phyloP scores from a whole-genome alignment of 2,797 vertebrate species.

The Gastrophryne carolinensis region DNA sequence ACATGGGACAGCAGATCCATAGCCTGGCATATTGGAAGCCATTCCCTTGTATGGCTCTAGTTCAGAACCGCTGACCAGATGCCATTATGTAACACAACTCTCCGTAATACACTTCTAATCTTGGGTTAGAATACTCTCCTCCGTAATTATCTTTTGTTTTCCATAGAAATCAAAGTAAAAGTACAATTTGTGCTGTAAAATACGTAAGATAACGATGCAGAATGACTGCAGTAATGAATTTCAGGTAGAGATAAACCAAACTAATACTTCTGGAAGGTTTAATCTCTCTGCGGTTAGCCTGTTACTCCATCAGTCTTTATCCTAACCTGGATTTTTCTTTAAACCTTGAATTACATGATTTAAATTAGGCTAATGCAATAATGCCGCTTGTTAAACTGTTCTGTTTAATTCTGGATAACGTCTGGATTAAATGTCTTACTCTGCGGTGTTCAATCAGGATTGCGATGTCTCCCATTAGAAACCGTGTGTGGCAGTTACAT shows the following conservation, averaged over 20 bases:
- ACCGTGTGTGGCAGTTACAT: background rate
- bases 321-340: background rate
- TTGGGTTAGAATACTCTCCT: background rate
- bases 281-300: background rate
- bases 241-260: constrained; percentile 4
- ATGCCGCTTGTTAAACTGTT: background rate
- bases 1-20: no score
- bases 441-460: background rate
- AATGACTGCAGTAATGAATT: background rate
- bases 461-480: background rate
- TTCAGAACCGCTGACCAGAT: no score
- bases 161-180: background rate
- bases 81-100: no score
- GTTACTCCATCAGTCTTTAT: background rate
- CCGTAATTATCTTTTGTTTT: background rate
- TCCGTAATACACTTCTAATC: background rate
- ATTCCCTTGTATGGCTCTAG: no score
- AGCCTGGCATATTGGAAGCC: no score
- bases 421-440: background rate
- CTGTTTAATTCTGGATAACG: background rate
- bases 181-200: background rate
- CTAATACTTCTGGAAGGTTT: constrained; percentile 5
- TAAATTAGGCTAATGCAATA: background rate
- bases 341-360: background rate
- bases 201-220: background rate